Evolutionary conservation across 1,140 invertebrate species (phyloP).

Genomic region (Drosophila ogumai): DNA sequence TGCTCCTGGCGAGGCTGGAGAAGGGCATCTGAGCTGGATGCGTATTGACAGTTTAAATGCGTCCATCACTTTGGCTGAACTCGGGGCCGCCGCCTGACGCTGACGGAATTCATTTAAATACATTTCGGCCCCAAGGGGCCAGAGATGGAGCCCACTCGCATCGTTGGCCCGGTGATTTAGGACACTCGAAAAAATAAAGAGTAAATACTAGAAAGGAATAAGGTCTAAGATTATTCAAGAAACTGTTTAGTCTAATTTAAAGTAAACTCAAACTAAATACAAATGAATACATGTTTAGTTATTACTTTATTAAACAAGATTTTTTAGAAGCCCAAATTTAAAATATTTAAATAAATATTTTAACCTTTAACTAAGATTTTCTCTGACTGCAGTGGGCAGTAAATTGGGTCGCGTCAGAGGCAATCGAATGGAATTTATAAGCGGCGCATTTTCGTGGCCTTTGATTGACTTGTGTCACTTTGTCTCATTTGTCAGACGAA

Average conservation of each 20-base stretch:
- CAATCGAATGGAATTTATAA: conserved; percentile 75
- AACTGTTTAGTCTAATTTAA: no score
- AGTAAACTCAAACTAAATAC: no score
- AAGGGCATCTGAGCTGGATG: conserved; percentile 60
- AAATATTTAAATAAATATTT: no score
- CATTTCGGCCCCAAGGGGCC: conserved; percentile 74
- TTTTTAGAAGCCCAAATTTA: no score
- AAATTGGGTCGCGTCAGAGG: conserved; percentile 60
- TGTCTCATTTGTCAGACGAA: conserved; percentile 84
- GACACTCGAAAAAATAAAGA: conserved; percentile 4
- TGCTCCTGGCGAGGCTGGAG: conserved; percentile 3
- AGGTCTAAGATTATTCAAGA: no score
- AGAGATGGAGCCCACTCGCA: conserved; percentile 18
- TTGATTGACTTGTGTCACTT: conserved; percentile 85
- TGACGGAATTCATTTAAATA: conserved; percentile 84
- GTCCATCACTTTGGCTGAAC: conserved; percentile 72
- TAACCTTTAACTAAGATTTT: neutral
- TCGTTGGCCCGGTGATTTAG: conserved; percentile 36
- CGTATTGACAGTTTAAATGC: conserved; percentile 84
- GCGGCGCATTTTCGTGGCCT: conserved; percentile 67
- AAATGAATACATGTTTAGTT: no score
- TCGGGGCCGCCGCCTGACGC: conserved; percentile 21
- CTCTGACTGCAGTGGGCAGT: conserved; percentile 39
- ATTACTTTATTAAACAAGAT: no score
- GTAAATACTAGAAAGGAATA: no score